A percentile compares a stretch with the other conserved stretches of the same genome.
Evolutionary conservation across 2,797 vertebrate species (phyloP).

Genomic region (Momotus momota): DNA sequence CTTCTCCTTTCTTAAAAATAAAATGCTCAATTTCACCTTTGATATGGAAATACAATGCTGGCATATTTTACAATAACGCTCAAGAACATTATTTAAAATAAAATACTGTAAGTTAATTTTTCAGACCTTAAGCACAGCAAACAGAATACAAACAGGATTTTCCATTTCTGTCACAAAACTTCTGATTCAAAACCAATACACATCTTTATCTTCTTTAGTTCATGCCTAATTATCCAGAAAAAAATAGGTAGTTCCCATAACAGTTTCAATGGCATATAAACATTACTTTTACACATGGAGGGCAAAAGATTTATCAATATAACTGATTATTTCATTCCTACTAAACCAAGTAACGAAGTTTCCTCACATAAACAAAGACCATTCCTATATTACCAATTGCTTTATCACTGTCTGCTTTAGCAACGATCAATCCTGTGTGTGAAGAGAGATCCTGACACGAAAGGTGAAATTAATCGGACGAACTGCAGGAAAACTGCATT

Average conservation of each 20-base stretch:
- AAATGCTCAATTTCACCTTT: not conserved
- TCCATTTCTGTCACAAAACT: not conserved
- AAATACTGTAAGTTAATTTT: not conserved
- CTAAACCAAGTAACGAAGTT: not conserved
- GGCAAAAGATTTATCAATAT: not conserved
- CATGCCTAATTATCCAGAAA: not conserved
- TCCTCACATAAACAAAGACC: not conserved
- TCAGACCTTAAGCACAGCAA: not conserved
- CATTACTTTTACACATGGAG: not conserved
- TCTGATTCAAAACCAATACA: not conserved
- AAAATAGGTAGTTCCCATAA: not conserved
- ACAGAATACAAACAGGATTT: not conserved
- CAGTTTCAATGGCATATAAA: not conserved
- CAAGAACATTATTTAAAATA: not conserved
- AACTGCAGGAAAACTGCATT: not conserved
- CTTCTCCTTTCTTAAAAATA: not conserved
- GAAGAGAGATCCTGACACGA: not conserved
- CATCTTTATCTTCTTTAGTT: not conserved
- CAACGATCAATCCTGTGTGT: not conserved
- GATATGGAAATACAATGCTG: not conserved
- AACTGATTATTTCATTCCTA: not conserved
- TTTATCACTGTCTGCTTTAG: not conserved
- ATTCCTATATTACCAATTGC: not conserved
- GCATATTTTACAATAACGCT: not conserved
- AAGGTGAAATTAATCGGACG: not conserved